A percentile compares a stretch with the other conserved stretches of the same genome.
Evolutionary conservation across 2,888 invertebrate genomes (phyloP).

Genomic region (Drosophila leonis): DNA sequence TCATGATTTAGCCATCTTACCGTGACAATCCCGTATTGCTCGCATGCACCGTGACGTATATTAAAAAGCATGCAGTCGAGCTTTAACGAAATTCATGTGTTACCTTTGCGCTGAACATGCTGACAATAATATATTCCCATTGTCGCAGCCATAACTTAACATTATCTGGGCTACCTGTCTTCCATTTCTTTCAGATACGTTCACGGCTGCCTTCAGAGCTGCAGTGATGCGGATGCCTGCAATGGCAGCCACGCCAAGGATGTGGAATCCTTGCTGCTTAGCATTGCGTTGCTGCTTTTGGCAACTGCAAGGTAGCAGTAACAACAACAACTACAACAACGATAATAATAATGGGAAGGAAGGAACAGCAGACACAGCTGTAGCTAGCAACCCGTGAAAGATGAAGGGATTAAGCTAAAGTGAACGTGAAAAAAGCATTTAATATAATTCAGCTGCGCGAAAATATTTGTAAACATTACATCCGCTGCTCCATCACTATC

Average conservation of each 20-base stretch:
- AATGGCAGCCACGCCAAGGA: slow-evolving; percentile 86
- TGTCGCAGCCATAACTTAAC: slow-evolving; percentile 52
- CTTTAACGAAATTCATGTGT: slow-evolving; percentile 37
- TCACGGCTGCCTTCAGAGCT: slow-evolving; percentile 97
- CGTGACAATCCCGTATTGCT: not conserved
- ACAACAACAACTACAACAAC: slow-evolving; percentile 38
- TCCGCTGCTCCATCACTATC: slow-evolving; percentile 22
- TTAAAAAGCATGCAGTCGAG: slow-evolving; percentile 26
- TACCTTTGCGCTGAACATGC: slow-evolving; percentile 39
- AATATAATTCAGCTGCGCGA: slow-evolving; percentile 62
- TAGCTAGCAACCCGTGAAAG: slow-evolving; percentile 25
- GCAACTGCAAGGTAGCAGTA: slow-evolving; percentile 65
- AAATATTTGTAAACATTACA: slow-evolving; percentile 53
- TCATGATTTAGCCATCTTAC: slow-evolving; percentile 3
- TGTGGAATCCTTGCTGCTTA: slow-evolving; percentile 52
- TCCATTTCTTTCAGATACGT: slow-evolving; percentile 88
- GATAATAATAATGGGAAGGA: slow-evolving; percentile 8
- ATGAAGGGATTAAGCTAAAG: slow-evolving; percentile 45
- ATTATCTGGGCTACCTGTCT: slow-evolving; percentile 31
- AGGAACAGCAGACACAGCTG: slow-evolving; percentile 15
- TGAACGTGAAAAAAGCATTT: slow-evolving; percentile 65
- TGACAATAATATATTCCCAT: slow-evolving; percentile 47
- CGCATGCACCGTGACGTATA: slow-evolving; percentile 5
- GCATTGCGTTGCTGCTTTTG: slow-evolving; percentile 46
- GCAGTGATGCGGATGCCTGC: slow-evolving; percentile 96